Evolutionary conservation across 2,113 vertebrate species (phyloP).

Genomic region (Rhagologus leucostigma): DNA sequence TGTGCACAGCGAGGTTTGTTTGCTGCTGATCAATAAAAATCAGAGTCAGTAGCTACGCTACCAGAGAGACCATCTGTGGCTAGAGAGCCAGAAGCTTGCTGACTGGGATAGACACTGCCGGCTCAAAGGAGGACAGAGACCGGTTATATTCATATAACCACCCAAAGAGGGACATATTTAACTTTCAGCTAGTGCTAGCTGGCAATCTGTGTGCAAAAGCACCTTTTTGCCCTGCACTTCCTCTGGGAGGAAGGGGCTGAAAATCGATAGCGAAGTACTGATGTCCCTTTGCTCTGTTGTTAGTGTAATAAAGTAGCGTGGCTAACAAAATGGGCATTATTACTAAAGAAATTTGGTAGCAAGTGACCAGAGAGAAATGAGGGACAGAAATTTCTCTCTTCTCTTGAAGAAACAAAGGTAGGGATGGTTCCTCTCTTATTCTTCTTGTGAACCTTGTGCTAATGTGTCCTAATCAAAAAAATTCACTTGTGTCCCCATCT

Average conservation of each 20-base stretch:
- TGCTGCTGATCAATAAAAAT: conserved; percentile 67
- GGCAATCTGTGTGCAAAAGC: not conserved
- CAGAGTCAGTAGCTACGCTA: conserved; percentile 51
- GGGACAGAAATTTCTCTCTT: not conserved
- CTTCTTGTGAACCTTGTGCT: not conserved
- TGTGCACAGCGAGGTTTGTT: conserved; percentile 57
- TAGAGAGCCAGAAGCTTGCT: conserved; percentile 37
- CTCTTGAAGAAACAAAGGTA: not conserved
- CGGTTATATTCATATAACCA: not conserved
- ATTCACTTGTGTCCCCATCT: not conserved
- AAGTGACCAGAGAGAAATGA: not conserved
- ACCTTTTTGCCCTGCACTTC: not conserved
- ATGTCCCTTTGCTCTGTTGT: not conserved
- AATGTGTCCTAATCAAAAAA: not conserved
- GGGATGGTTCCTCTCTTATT: not conserved
- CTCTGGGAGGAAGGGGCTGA: not conserved
- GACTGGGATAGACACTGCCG: not conserved
- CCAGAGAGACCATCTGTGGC: conserved; percentile 53
- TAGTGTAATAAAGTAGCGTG: not conserved
- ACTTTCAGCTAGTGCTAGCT: not conserved
- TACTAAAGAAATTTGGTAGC: not conserved
- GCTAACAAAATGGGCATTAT: not conserved
- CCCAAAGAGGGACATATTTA: not conserved
- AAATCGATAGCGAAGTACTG: not conserved
- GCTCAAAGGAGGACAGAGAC: not conserved